A percentile compares a stretch with the other conserved stretches of the same genome.
phyloP scores from a whole-genome alignment of 2,797 vertebrate species.

The Bucorvus abyssinicus region DNA sequence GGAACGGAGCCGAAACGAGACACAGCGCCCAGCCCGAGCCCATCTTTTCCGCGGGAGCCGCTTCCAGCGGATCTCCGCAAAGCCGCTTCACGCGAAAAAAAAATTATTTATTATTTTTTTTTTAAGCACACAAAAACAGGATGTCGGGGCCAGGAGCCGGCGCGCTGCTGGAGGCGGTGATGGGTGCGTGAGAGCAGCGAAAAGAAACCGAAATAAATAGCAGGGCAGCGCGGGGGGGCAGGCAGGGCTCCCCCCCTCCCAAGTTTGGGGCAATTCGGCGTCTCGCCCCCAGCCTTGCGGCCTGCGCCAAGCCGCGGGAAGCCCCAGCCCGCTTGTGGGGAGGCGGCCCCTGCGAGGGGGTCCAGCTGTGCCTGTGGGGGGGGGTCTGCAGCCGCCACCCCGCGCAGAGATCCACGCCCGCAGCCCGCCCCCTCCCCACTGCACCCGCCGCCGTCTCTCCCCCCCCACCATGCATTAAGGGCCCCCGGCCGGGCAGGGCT shows the following conservation, averaged over 20 bases:
- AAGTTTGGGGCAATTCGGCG: background rate
- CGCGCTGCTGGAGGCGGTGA: background rate
- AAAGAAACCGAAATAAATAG: conserved; percentile 64
- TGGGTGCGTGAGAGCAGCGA: conserved; percentile 31
- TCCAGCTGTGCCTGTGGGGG: background rate
- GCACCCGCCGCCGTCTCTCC: background rate
- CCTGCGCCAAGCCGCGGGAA: background rate
- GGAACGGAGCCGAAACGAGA: background rate
- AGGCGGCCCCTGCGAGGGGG: background rate
- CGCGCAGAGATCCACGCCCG: background rate
- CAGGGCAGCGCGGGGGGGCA: background rate
- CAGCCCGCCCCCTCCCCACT: background rate
- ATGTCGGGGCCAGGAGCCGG: conserved; percentile 15
- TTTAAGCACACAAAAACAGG: conserved; percentile 26
- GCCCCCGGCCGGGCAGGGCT: background rate
- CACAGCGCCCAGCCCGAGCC: background rate
- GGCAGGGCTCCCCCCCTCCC: background rate
- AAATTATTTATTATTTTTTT: background rate
- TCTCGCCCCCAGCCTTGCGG: background rate
- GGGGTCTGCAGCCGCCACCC: background rate
- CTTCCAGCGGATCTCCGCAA: background rate
- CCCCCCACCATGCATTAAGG: background rate
- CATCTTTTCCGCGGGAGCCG: background rate
- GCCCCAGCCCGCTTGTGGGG: background rate
- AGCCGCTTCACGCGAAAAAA: background rate